A percentile compares a stretch with the other conserved stretches of the same genome.
Evolutionary conservation across 2,888 invertebrate genomes (phyloP).

Genomic region (Brachyopa scutellaris): DNA sequence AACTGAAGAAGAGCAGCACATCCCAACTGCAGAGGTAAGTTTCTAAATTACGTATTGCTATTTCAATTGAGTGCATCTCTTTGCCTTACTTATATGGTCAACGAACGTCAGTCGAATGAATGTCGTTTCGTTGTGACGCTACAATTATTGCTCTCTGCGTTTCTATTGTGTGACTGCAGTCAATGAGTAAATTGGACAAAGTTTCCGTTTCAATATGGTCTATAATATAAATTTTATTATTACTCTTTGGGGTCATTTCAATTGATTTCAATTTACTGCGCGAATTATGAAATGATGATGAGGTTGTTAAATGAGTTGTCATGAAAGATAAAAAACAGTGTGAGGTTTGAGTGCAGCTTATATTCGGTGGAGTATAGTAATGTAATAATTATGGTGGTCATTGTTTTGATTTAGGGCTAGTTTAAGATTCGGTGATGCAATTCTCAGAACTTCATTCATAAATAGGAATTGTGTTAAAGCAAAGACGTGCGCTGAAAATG

Average conservation of each 20-base stretch:
- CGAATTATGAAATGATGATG: constrained; percentile 74
- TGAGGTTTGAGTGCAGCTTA: constrained; percentile 12
- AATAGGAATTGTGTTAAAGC: not conserved
- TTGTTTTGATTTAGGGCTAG: constrained; percentile 17
- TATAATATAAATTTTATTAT: constrained; percentile 54
- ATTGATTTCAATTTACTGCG: constrained; percentile 80
- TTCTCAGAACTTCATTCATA: not conserved
- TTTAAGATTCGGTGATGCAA: constrained; percentile 35
- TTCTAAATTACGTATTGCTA: not conserved
- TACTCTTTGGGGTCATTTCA: constrained; percentile 79
- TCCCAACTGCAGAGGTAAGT: constrained; percentile 85
- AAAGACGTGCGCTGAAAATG: not conserved
- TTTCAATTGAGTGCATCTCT: constrained; percentile 30
- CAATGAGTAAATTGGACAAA: constrained; percentile 68
- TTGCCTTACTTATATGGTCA: constrained; percentile 11
- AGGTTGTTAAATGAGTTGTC: constrained; percentile 46
- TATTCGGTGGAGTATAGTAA: not conserved
- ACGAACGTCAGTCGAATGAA: constrained; percentile 13
- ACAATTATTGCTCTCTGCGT: constrained; percentile 31
- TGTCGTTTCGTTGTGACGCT: constrained; percentile 25
- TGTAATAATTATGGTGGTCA: not conserved
- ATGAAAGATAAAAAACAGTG: constrained; percentile 1
- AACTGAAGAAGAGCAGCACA: constrained; percentile 88
- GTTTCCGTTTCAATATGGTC: constrained; percentile 63
- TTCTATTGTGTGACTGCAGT: constrained; percentile 20